Percentiles rank a stretch among this genome's conserved stretches.
phyloP scores from a whole-genome alignment of 2,888 invertebrate genomes.

The Lasioglossum oenotherae region DNA sequence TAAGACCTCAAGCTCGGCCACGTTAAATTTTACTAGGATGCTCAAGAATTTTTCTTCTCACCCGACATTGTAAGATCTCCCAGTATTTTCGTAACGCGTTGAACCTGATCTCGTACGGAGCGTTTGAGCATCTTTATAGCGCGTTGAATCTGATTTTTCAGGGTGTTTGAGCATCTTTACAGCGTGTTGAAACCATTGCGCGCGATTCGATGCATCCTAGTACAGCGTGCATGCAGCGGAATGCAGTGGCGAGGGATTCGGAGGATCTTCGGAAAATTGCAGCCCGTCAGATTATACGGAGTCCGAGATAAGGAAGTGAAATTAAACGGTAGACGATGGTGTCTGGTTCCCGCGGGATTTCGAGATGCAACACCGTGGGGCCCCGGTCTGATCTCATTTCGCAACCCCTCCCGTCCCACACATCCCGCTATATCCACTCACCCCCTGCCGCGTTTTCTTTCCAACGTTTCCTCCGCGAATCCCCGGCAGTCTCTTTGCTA shows the following conservation, averaged over 20 bases:
- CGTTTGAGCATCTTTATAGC: neutral
- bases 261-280: slow-evolving; percentile 57
- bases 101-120: neutral
- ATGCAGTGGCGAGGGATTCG: slow-evolving; percentile 32
- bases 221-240: neutral
- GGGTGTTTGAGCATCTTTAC: neutral
- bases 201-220: neutral
- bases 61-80: neutral
- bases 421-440: neutral
- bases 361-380: slow-evolving; percentile 48
- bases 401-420: neutral
- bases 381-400: slow-evolving; percentile 23
- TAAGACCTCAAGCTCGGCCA: neutral
- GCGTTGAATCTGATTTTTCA: neutral
- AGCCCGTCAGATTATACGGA: slow-evolving; percentile 47
- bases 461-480: slow-evolving; percentile 2
- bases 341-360: slow-evolving; percentile 64
- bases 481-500: slow-evolving; percentile 31
- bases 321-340: slow-evolving; percentile 65
- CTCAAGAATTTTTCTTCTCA: neutral
- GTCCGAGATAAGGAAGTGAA: slow-evolving; percentile 61
- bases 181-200: neutral
- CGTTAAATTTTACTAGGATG: neutral
- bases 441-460: slow-evolving; percentile 20
- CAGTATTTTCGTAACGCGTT: neutral